Base-by-base conservation (phyloP, 2,113 vertebrate genomes). In the Amphilophus citrinellus region DNA sequence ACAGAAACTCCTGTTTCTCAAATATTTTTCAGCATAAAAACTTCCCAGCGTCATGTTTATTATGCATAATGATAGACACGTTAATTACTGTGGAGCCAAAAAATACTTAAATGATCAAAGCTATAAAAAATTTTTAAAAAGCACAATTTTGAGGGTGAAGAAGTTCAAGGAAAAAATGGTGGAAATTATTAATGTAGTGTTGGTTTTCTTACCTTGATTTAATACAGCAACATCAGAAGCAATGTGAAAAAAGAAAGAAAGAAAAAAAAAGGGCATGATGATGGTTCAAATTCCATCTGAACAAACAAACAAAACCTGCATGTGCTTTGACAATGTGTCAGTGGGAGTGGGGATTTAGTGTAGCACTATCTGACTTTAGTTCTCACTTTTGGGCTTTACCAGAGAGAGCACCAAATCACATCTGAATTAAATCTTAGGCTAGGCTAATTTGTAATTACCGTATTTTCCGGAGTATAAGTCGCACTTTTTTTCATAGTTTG, bases 201-300 rank as follows among this genome's bases (percentile, higher is more conserved):
- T n/a, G 10, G 24, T 81, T 80, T 83, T 90, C 86, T 91, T 91
- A 92, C 91, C 91, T 93, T 83, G 30, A 86, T 83, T 47, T 50
- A 83, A 66, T 4, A 65, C 27, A 56, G 78, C 79, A 10, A 32
- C 66, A 80, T 62, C 79, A 85, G 76, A 71, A 79, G 76, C 24
- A 63, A 68, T 81, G 89, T 79, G 47, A 53, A 86, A 35, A 35
- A 35, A 6, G 5, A 87, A 35, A 7, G 6, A 87, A 2, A 79
- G 61, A 63, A 15, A 76, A 32, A 35, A 57, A 84, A 3, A 9
- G 18, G 27, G 63, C 53, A 24, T 39, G 47, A 32, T 71, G 68
- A n/a, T 13, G 4, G 83, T 92, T 90, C 83, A 61, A 87, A 47
- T 60, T 66, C 77, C 30, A 83, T 81, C 77, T 30, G 83, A 89